Percentiles rank a stretch among this genome's conserved stretches.
Evolutionary conservation across 2,888 invertebrate species (phyloP).

Genomic region (Trichopria drosophilae): DNA sequence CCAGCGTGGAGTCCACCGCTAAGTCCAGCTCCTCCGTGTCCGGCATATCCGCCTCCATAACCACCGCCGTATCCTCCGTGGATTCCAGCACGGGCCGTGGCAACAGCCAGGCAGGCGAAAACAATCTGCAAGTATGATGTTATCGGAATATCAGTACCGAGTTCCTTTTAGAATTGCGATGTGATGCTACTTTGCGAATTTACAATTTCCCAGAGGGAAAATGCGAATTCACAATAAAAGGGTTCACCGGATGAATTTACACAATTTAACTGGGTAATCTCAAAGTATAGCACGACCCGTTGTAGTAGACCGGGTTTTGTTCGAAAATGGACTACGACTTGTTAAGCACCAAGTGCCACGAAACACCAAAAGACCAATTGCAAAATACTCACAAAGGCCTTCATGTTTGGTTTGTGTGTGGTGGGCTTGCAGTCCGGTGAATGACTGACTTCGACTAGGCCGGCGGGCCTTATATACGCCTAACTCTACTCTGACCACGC

Average conservation of each 20-base stretch:
- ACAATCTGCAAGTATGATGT: constrained; percentile 50
- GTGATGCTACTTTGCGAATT: too few relatives aligned
- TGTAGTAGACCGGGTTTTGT: too few relatives aligned
- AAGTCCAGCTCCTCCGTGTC: constrained; percentile 51
- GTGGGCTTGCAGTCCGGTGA: constrained; percentile 59
- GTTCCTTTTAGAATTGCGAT: too few relatives aligned
- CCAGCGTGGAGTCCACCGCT: constrained; percentile 57
- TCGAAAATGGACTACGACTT: too few relatives aligned
- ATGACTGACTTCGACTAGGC: constrained; percentile 59
- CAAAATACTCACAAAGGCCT: constrained; percentile 58
- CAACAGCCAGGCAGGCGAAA: constrained; percentile 57
- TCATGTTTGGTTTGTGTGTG: constrained; percentile 58
- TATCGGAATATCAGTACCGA: too few relatives aligned
- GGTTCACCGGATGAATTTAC: too few relatives aligned
- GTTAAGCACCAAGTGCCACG: too few relatives aligned
- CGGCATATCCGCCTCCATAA: constrained; percentile 39
- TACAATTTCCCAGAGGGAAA: too few relatives aligned
- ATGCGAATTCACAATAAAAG: too few relatives aligned
- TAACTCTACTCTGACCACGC: constrained; percentile 57
- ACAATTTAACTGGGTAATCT: too few relatives aligned
- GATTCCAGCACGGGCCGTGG: constrained; percentile 56
- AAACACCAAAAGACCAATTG: too few relatives aligned
- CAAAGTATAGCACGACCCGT: too few relatives aligned
- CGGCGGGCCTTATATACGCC: constrained; percentile 58
- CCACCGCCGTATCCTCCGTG: constrained; percentile 46